phyloP scores from a whole-genome alignment of 2,113 vertebrate genomes.

The Rallus limicola region DNA sequence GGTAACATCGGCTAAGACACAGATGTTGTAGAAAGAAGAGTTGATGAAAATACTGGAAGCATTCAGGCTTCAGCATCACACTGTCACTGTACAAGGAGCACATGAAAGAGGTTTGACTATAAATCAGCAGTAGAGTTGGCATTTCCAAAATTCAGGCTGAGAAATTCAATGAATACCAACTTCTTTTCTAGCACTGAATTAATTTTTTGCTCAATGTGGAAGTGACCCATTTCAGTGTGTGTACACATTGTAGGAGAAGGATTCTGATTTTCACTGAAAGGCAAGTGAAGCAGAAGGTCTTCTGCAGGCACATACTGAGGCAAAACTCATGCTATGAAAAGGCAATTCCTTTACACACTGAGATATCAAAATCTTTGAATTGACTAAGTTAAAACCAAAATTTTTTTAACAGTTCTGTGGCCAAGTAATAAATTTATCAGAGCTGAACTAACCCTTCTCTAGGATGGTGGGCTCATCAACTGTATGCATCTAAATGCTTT shows the following conservation, averaged over 20 bases:
- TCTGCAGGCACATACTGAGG: neutral
- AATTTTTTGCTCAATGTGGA: neutral
- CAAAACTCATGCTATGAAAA: neutral
- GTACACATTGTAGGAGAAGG: no score
- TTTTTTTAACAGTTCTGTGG: neutral
- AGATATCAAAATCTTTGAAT: neutral
- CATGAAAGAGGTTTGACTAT: neutral
- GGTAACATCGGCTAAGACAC: slow-evolving; percentile 92
- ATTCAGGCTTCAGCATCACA: slow-evolving; percentile 85
- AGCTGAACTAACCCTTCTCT: neutral
- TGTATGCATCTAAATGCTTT: neutral
- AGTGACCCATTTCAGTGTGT: neutral
- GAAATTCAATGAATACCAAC: neutral
- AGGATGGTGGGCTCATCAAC: neutral
- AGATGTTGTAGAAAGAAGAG: slow-evolving; percentile 83
- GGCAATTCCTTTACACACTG: neutral
- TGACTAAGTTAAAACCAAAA: neutral
- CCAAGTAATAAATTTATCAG: neutral
- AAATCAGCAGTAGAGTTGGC: neutral
- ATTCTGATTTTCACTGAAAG: neutral
- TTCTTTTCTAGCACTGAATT: neutral
- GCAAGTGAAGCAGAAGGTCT: neutral
- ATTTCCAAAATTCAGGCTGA: neutral
- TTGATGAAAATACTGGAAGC: slow-evolving; percentile 82
- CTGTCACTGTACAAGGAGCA: slow-evolving; percentile 84